phyloP scores from a whole-genome alignment of 2,113 vertebrate genomes.

The Uria aalge region DNA sequence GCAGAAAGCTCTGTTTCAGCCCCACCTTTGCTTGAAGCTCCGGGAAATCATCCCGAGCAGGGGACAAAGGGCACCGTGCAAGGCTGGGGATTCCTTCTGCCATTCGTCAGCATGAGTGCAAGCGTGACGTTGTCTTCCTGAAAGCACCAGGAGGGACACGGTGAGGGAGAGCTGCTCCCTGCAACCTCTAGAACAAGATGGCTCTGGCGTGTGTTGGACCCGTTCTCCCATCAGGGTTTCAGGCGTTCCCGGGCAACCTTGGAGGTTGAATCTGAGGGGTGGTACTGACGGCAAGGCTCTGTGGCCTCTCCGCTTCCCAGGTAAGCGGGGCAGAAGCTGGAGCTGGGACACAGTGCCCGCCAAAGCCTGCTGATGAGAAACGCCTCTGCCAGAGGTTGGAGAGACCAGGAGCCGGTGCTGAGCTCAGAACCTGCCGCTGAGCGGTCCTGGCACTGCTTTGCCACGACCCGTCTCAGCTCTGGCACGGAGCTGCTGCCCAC shows the following conservation, averaged over 20 bases:
- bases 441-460: not conserved
- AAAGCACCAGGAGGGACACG: not conserved
- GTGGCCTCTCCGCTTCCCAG: not conserved
- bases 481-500: accelerated
- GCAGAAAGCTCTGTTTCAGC: not conserved
- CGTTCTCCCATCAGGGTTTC: not conserved
- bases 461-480: accelerated
- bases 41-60: not conserved
- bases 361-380: not conserved
- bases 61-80: not conserved
- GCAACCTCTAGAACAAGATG: not conserved
- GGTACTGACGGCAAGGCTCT: not conserved
- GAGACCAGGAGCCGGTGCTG: not conserved
- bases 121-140: not conserved
- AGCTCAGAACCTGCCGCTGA: not conserved
- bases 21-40: not conserved
- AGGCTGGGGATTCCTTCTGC: not conserved
- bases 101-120: not conserved
- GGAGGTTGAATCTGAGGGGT: not conserved
- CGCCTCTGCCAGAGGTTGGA: not conserved
- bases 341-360: not conserved
- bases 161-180: not conserved
- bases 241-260: accelerated
- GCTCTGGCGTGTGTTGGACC: accelerated
- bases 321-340: not conserved